Conservation (phyloP, 2,888 invertebrate species). For the Agrilus mali region DNA sequence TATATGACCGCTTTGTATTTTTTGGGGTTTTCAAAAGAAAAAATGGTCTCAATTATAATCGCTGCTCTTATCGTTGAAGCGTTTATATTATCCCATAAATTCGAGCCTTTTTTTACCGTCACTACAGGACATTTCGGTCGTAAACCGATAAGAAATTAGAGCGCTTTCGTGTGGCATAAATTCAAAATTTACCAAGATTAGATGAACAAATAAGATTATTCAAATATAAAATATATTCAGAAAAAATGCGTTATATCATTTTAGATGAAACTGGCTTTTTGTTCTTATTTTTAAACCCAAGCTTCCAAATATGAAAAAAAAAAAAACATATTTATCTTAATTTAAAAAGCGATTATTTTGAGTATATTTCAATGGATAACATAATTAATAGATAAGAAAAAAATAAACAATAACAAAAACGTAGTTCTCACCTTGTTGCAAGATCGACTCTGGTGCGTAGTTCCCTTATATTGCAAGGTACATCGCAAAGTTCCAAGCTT, state of each 20-base stretch:
- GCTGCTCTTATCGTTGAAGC: too few relatives aligned
- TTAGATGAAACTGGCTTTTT: neutral
- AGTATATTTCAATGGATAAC: neutral
- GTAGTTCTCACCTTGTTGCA: constrained; percentile 27
- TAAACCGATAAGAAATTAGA: too few relatives aligned
- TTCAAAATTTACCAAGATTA: too few relatives aligned
- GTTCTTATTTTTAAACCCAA: neutral
- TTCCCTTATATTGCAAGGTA: constrained; percentile 42
- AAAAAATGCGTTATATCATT: neutral
- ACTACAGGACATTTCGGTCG: too few relatives aligned
- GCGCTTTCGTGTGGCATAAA: too few relatives aligned
- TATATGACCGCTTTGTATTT: too few relatives aligned
- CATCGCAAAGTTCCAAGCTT: constrained; percentile 48
- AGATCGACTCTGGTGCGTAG: constrained; percentile 36
- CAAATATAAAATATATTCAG: too few relatives aligned
- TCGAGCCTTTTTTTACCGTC: too few relatives aligned
- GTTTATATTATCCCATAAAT: too few relatives aligned
- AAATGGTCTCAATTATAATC: too few relatives aligned
- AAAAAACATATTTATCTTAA: neutral
- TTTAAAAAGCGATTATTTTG: neutral
- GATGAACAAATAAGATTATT: too few relatives aligned
- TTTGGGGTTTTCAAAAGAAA: too few relatives aligned
- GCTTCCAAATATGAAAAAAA: neutral
- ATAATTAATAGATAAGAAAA: neutral
- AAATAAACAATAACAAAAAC: neutral